Evolutionary conservation across 2,888 invertebrate genomes (phyloP), one percentile per base, ranked within the genome.

Genomic region (Galeopsomyia nigrocyanea): DNA sequence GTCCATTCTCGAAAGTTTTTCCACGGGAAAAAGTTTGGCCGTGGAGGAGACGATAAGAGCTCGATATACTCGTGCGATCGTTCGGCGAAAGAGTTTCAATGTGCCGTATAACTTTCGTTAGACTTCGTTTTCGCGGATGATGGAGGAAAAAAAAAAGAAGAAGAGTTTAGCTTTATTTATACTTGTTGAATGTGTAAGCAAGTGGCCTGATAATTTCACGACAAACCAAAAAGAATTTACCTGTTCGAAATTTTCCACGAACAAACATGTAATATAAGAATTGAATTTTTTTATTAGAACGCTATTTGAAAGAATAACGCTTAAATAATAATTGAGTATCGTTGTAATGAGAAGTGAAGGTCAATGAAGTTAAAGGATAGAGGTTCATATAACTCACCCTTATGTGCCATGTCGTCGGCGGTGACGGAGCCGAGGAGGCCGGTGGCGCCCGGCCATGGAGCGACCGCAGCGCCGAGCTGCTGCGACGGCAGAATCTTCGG

Each of bases 401-500:
- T 94, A 89, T 94, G 94, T 81, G 93, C 92, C 89, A 94, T 91
- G 84, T 94, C 94, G 89, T 94, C 94, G 82, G 94, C 91, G 83
- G 94, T 90, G 87, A 92, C 91, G 78, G 86, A 86, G 81, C 84
- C 85, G 79, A 87, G 82, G 80, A 86, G 86, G 84, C 86, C 87
- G 83, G 90, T 90, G 87, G 94, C 93, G 80, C 94, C 92, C 76
- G 92, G 92, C 94, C 94, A 94, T 81, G 94, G 93, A 86, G 92
- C 92, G 89, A 94, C 93, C 83, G 93, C 92, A 83, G 91, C 89
- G 82, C 93, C 91, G 81, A 94, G 90, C 87, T 94, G 92, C 89
- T 93, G 93, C 89, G 93, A 93, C 83, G 94, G 92, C 89, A 94
- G 92, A 91, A 94, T 92, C 79, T 86, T 86, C 81, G 82, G 86